Percentiles rank a stretch among this genome's conserved stretches.
These are phyloP conservation scores for Buceros bicornis DNA, from an alignment of 2,797 vertebrate genomes.

Conservation along the genomic window DNA sequence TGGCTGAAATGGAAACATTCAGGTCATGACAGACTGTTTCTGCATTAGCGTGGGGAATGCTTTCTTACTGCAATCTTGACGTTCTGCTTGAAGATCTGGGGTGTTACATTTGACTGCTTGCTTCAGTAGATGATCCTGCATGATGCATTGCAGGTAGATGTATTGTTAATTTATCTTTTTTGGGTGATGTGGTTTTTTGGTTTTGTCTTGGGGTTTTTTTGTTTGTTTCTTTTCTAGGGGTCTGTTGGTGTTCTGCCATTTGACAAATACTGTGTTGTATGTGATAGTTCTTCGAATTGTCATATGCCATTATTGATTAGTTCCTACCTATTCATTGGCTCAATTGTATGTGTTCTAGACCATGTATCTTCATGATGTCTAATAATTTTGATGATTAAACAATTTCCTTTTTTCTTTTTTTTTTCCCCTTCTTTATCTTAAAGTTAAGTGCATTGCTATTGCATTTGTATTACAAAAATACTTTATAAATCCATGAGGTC, in stretches of 20 bases:
- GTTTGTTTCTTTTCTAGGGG: not conserved
- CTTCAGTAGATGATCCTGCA: not conserved
- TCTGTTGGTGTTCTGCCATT: not conserved
- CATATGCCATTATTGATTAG: not conserved
- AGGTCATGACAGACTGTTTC: not conserved
- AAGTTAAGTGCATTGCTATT: not conserved
- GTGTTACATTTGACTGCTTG: not conserved
- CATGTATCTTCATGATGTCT: not conserved
- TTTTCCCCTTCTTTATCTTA: not conserved
- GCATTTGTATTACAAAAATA: not conserved
- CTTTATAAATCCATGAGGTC: not conserved
- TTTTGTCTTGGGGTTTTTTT: too few relatives aligned
- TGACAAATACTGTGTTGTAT: not conserved
- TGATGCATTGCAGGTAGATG: not conserved
- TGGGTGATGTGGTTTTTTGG: too few relatives aligned
- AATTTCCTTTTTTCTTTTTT: rapidly evolving
- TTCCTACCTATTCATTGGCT: not conserved
- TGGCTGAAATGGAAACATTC: not conserved
- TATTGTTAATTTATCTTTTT: not conserved
- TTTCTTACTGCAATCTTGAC: not conserved
- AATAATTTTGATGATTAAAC: not conserved
- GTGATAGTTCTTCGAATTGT: not conserved
- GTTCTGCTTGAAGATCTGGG: not conserved
- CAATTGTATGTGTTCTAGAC: not conserved
- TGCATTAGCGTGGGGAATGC: not conserved